These are phyloP conservation scores for Lysandra bellargus DNA, from an alignment of 2,888 invertebrate genomes.

Conservation along the genomic window DNA sequence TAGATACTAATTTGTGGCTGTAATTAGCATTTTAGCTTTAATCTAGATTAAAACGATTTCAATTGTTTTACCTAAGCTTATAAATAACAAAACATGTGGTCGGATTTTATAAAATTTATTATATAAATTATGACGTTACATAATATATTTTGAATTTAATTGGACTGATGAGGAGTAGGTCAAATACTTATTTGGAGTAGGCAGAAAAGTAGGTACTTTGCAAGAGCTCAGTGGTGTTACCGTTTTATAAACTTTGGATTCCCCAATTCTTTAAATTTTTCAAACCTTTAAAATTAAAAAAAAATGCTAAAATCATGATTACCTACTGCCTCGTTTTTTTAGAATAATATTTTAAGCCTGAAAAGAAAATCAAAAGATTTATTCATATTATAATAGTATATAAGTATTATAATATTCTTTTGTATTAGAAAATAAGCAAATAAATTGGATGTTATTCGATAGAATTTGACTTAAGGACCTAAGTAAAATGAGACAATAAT, in stretches of 20 bases:
- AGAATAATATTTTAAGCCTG: background rate
- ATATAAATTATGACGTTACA: background rate
- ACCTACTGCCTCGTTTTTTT: background rate
- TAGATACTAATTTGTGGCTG: background rate
- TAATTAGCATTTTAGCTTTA: background rate
- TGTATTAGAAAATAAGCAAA: background rate
- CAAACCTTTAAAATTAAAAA: background rate
- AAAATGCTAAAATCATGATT: background rate
- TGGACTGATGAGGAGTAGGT: background rate
- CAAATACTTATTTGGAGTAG: background rate
- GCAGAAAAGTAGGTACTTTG: background rate
- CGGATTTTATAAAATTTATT: too few species aligned
- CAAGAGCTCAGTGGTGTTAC: background rate
- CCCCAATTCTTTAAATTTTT: background rate
- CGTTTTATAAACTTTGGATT: background rate
- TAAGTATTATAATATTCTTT: background rate
- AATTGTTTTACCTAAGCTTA: background rate
- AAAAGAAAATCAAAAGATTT: background rate
- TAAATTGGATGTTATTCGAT: background rate
- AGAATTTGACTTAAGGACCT: constrained; percentile 14
- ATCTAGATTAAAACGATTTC: background rate
- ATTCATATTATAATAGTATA: too few species aligned
- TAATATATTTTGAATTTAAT: background rate
- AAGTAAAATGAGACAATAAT: constrained; percentile 46
- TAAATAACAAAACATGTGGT: background rate